Conservation (phyloP, 1,140 invertebrate species). For the Brachionus sp. region DNA sequence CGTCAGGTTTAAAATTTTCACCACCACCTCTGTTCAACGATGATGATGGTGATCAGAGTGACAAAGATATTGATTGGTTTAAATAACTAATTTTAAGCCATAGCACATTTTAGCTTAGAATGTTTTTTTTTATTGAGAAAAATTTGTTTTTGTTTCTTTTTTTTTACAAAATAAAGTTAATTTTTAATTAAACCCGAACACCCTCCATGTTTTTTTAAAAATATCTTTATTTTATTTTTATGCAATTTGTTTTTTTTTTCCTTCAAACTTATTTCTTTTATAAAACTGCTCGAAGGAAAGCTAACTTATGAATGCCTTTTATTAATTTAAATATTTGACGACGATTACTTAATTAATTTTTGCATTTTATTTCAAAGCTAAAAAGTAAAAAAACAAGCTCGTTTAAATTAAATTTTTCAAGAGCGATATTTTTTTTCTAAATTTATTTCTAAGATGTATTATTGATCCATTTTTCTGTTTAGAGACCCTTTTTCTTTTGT, state of each 20-base stretch:
- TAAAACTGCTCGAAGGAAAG: background rate
- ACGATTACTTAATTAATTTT: no score
- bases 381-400: no score
- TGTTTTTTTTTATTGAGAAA: background rate
- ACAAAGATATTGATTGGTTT: conserved; percentile 43
- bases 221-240: background rate
- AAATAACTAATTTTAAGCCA: background rate
- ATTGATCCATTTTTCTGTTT: no score
- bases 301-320: no score
- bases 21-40: conserved; percentile 44
- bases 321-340: no score
- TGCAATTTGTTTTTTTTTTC: background rate
- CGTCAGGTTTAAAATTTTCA: conserved; percentile 22
- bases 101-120: background rate
- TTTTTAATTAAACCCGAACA: background rate
- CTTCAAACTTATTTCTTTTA: background rate
- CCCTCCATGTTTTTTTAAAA: background rate
- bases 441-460: no score
- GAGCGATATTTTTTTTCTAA: no score
- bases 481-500: no score
- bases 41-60: background rate
- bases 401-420: no score
- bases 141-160: background rate
- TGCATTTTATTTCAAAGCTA: no score
- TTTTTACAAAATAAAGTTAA: background rate